These are phyloP conservation scores for Acanthis flammea DNA, from an alignment of 2,797 vertebrate species.

Conservation along the genomic window DNA sequence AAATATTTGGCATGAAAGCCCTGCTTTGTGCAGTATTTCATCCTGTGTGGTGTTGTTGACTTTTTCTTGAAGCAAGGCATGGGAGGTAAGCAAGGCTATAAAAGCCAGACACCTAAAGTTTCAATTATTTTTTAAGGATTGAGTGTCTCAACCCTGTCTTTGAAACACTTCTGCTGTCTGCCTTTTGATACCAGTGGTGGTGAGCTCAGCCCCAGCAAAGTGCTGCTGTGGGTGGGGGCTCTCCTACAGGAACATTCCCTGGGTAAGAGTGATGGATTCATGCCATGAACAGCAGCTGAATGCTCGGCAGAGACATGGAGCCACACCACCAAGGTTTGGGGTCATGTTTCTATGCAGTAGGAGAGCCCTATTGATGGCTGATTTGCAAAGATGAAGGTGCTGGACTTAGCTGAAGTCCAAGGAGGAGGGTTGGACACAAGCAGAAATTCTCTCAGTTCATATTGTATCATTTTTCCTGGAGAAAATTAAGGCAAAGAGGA, in stretches of 20 bases:
- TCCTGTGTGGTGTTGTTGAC: not conserved
- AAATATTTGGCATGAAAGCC: not conserved
- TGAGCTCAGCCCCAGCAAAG: conserved; percentile 10
- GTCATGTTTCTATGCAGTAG: not conserved
- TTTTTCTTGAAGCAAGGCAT: not conserved
- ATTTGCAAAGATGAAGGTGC: not conserved
- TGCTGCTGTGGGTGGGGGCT: not conserved
- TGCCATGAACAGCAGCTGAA: not conserved
- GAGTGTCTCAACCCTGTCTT: not conserved
- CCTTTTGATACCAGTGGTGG: not conserved
- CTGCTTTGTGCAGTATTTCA: not conserved
- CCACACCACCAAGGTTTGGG: not conserved
- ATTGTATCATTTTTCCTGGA: not conserved
- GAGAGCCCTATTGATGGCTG: not conserved
- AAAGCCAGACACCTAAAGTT: not conserved
- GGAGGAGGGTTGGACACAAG: accelerated
- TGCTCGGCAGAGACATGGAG: accelerated
- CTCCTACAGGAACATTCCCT: not conserved
- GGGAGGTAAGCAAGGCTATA: not conserved
- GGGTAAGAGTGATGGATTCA: not conserved
- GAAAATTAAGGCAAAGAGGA: not conserved
- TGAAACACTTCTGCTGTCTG: not conserved
- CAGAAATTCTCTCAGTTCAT: not conserved
- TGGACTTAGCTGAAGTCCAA: not conserved
- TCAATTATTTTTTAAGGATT: not conserved